Evolutionary conservation across 2,797 vertebrate species (phyloP).

Genomic region (Brachyalestes nurse): DNA sequence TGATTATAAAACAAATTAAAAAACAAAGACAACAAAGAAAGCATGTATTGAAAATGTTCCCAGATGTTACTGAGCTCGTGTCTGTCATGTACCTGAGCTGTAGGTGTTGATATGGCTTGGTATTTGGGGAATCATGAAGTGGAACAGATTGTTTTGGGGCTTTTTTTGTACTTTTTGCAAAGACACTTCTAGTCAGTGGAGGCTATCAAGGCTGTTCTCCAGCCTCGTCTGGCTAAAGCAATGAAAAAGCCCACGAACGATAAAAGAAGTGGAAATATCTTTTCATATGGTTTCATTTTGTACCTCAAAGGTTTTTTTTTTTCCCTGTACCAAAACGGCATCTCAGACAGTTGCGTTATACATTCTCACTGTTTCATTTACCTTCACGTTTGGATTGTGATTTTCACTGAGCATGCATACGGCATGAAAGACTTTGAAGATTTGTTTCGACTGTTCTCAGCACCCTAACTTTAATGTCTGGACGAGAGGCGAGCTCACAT

Average conservation of each 20-base stretch:
- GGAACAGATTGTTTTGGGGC: neutral
- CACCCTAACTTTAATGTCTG: neutral
- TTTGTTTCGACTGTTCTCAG: neutral
- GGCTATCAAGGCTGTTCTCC: neutral
- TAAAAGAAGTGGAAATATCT: neutral
- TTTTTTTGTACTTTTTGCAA: neutral
- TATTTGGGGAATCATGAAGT: neutral
- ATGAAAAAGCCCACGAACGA: neutral
- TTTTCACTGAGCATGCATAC: neutral
- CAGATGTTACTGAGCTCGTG: neutral
- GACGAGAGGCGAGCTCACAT: neutral
- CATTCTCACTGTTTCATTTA: neutral
- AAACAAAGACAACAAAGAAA: too few species aligned
- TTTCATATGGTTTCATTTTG: constrained; percentile 6
- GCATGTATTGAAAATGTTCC: too few species aligned
- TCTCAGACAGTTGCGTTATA: neutral
- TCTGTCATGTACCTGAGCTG: neutral
- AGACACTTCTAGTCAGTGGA: neutral
- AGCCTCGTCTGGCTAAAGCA: neutral
- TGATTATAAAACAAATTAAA: too few species aligned
- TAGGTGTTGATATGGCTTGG: neutral
- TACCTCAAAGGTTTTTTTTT: neutral
- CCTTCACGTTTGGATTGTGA: neutral
- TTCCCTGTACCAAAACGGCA: neutral
- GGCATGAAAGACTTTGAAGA: neutral